Conservation (phyloP, 2,888 invertebrate genomes). For the Drosophila paucipuncta region DNA sequence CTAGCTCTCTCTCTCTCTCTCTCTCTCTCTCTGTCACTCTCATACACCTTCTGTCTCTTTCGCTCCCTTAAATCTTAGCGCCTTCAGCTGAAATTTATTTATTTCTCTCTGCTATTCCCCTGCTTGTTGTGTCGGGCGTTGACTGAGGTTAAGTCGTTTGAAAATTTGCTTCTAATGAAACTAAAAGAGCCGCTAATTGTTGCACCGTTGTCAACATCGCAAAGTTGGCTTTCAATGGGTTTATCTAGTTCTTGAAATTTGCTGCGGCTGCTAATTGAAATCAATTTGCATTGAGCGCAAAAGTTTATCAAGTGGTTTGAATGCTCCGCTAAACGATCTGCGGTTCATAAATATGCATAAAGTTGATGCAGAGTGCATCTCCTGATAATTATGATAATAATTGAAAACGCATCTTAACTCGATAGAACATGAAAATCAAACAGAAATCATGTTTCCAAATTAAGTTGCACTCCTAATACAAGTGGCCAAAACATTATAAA, state of each 20-base stretch:
- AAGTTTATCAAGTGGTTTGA: slow-evolving; percentile 8
- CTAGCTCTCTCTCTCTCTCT: neutral
- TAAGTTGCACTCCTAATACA: neutral
- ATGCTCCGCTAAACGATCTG: slow-evolving; percentile 17
- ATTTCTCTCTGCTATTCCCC: slow-evolving; percentile 26
- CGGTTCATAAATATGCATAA: neutral
- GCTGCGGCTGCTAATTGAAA: slow-evolving; percentile 24
- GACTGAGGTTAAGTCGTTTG: slow-evolving; percentile 67
- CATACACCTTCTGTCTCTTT: neutral
- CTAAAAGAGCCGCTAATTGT: slow-evolving; percentile 71
- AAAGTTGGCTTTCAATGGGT: slow-evolving; percentile 15
- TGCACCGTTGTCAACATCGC: slow-evolving; percentile 49
- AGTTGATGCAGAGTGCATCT: no score
- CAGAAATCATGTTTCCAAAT: neutral
- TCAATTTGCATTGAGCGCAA: slow-evolving; percentile 28
- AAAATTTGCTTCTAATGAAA: slow-evolving; percentile 69
- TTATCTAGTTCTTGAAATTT: slow-evolving; percentile 13
- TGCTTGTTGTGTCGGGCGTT: slow-evolving; percentile 33
- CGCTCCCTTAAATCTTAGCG: slow-evolving; percentile 42
- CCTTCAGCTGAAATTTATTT: slow-evolving; percentile 59
- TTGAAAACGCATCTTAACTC: neutral
- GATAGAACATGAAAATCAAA: neutral
- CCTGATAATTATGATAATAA: neutral
- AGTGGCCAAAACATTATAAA: neutral
- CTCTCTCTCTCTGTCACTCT: slow-evolving; percentile 5